phyloP scores from a whole-genome alignment of 2,797 vertebrate genomes.

The Picus viridis region DNA sequence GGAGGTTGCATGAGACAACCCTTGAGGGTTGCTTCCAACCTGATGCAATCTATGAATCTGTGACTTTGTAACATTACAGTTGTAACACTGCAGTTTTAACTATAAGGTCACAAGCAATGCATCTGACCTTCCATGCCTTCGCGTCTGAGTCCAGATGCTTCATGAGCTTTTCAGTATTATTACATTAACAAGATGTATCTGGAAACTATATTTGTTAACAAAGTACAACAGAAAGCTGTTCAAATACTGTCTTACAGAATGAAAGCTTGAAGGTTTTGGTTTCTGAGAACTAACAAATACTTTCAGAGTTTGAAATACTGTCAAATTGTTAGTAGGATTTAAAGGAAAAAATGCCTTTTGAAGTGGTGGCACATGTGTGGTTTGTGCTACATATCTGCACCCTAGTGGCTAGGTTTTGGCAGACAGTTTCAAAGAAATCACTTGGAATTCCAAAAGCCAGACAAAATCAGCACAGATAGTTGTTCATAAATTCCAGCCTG shows the following conservation, averaged over 20 bases:
- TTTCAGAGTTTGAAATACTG: background rate
- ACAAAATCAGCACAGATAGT: background rate
- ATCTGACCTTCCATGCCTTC: background rate
- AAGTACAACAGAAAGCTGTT: background rate
- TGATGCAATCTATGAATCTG: too few species aligned
- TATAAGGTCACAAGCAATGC: background rate
- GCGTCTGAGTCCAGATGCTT: background rate
- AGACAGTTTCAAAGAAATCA: background rate
- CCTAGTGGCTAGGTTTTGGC: conserved; percentile 53
- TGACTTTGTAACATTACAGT: background rate
- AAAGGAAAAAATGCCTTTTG: background rate
- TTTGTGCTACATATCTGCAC: conserved; percentile 56
- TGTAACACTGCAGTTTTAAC: background rate
- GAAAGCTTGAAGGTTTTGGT: background rate
- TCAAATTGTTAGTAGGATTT: background rate
- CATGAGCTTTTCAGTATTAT: background rate
- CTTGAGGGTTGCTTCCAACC: too few species aligned
- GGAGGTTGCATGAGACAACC: too few species aligned
- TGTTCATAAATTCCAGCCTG: background rate
- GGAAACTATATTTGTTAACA: background rate
- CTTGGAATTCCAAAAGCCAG: background rate
- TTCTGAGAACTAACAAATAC: background rate
- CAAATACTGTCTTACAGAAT: background rate
- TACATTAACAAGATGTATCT: background rate
- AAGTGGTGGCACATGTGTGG: background rate